Conservation (phyloP, 2,797 vertebrate genomes). For the Trematomus bernacchii region DNA sequence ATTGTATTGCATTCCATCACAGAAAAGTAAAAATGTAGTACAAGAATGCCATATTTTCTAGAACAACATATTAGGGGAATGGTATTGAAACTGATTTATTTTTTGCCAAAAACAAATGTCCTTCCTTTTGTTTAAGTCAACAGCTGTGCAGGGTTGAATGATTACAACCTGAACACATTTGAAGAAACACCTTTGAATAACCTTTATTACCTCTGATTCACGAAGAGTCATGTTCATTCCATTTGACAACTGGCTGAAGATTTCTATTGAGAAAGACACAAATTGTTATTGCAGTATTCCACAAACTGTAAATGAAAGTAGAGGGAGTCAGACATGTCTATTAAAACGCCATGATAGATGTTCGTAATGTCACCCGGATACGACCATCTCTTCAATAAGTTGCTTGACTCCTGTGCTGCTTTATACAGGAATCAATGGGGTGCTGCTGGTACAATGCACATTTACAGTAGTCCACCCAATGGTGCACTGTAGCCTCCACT, state of each 20-base stretch:
- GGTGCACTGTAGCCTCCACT: too few species aligned
- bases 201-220: conserved; percentile 66
- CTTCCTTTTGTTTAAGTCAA: not conserved
- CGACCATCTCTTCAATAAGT: too few species aligned
- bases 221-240: conserved; percentile 55
- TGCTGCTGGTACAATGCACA: too few species aligned
- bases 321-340: too few species aligned
- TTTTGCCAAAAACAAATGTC: not conserved
- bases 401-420: too few species aligned
- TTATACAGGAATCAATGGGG: too few species aligned
- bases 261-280: conserved; percentile 67
- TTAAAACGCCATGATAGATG: too few species aligned
- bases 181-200: not conserved
- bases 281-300: not conserved
- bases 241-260: conserved; percentile 70
- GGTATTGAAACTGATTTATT: not conserved
- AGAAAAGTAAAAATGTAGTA: not conserved
- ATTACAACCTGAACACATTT: not conserved
- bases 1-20: not conserved
- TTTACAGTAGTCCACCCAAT: too few species aligned
- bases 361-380: too few species aligned
- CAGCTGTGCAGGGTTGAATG: not conserved
- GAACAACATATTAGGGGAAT: not conserved
- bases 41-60: not conserved
- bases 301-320: not conserved